These are phyloP conservation scores for Oxyruncus cristatus DNA, from an alignment of 2,113 vertebrate species.

Conservation along the genomic window DNA sequence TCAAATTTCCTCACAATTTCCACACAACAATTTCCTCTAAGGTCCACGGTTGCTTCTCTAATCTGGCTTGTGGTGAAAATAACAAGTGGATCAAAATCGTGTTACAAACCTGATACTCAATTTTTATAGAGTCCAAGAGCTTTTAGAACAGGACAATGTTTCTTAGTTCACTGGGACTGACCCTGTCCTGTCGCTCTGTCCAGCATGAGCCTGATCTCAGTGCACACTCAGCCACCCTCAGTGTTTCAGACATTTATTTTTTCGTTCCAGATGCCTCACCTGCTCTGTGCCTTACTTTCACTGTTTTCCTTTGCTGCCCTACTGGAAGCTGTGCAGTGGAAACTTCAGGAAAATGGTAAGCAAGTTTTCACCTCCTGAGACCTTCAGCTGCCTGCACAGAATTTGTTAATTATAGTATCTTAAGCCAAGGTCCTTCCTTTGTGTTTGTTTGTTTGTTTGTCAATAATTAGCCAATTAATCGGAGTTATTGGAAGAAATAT, in stretches of 20 bases:
- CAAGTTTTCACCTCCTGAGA: neutral
- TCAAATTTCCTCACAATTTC: neutral
- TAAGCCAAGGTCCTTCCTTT: neutral
- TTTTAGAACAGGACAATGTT: neutral
- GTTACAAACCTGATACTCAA: neutral
- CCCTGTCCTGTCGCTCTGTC: neutral
- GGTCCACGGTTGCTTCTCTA: neutral
- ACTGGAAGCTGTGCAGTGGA: constrained; percentile 65
- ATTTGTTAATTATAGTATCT: neutral
- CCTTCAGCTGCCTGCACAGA: neutral
- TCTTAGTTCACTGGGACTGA: neutral
- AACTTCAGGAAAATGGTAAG: constrained; percentile 72
- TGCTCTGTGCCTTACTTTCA: constrained; percentile 35
- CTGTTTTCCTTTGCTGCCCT: constrained; percentile 54
- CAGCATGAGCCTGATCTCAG: neutral
- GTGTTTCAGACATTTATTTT: neutral
- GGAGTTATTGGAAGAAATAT: neutral
- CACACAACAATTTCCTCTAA: neutral
- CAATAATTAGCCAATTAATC: neutral
- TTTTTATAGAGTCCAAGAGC: neutral
- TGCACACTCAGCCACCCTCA: neutral
- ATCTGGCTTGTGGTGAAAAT: neutral
- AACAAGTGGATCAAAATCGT: neutral
- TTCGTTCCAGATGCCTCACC: constrained; percentile 59
- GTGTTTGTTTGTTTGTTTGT: neutral